phyloP scores from a whole-genome alignment of 2,888 invertebrate species.

The Biston stratarius region DNA sequence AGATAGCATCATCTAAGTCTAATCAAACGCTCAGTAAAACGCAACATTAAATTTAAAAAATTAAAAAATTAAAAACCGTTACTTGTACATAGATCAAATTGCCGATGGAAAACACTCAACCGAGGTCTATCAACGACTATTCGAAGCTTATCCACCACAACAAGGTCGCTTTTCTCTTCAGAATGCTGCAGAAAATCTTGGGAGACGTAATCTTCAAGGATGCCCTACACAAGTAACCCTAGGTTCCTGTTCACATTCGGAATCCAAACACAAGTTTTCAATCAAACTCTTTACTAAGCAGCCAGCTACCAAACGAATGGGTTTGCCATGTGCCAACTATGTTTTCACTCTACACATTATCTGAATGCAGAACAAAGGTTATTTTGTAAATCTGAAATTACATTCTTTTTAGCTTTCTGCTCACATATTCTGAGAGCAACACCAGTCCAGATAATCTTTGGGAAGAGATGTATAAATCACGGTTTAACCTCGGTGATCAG shows the following conservation, averaged over 20 bases:
- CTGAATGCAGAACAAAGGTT: not conserved
- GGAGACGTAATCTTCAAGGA: constrained; percentile 90
- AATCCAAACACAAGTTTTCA: not conserved
- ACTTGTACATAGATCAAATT: not conserved
- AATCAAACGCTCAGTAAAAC: too few relatives aligned
- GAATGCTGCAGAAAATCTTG: constrained; percentile 80
- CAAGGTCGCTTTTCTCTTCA: constrained; percentile 2
- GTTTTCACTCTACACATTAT: not conserved
- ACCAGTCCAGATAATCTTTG: not conserved
- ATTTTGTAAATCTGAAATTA: not conserved
- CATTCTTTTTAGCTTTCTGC: not conserved
- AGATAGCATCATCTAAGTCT: too few relatives aligned
- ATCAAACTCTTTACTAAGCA: too few relatives aligned
- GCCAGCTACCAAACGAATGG: too few relatives aligned
- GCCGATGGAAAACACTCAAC: not conserved
- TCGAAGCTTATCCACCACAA: not conserved
- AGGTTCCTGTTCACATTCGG: constrained; percentile 1
- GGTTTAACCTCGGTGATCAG: not conserved
- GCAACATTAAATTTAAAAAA: not conserved
- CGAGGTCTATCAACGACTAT: not conserved
- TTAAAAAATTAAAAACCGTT: not conserved
- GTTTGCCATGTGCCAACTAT: not conserved
- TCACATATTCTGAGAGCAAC: not conserved
- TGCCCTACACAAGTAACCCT: constrained; percentile 83
- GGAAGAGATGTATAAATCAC: not conserved